Percentiles rank a stretch among this genome's conserved stretches.
These are phyloP conservation scores for Nomia melanderi DNA, from an alignment of 1,140 invertebrate genomes.

Conservation along the genomic window DNA sequence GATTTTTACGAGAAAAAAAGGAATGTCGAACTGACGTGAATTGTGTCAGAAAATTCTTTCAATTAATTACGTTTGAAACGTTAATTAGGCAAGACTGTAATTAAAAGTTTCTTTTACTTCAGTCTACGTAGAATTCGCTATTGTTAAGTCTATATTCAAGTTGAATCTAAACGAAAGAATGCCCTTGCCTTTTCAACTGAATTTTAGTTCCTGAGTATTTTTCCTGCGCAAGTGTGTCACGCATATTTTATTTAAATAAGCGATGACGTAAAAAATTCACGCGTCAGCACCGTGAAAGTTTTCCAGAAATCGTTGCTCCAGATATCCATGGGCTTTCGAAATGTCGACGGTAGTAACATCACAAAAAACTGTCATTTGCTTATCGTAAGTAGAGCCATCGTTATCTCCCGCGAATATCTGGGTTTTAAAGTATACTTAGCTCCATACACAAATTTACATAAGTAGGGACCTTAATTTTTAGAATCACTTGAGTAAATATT, in stretches of 20 bases:
- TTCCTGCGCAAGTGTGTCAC: neutral
- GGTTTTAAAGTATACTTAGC: neutral
- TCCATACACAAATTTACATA: no score
- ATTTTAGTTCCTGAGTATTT: constrained; percentile 8
- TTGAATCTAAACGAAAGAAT: neutral
- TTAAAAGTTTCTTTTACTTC: neutral
- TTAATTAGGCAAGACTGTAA: neutral
- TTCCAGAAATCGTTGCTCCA: neutral
- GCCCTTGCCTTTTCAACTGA: neutral
- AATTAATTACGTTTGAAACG: neutral
- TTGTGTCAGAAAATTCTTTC: no score
- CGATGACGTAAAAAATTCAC: neutral
- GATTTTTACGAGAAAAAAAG: no score
- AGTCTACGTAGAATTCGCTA: neutral
- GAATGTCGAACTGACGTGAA: no score
- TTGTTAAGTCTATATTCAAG: neutral
- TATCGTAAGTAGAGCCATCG: neutral
- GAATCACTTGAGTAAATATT: no score
- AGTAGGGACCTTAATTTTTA: neutral
- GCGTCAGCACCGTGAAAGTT: neutral
- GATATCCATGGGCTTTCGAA: neutral
- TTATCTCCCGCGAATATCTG: neutral
- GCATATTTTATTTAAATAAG: neutral
- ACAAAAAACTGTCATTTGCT: neutral
- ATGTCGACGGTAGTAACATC: neutral